Evolutionary conservation across 2,113 vertebrate genomes (phyloP).

Genomic region (Eidolon helvum): DNA sequence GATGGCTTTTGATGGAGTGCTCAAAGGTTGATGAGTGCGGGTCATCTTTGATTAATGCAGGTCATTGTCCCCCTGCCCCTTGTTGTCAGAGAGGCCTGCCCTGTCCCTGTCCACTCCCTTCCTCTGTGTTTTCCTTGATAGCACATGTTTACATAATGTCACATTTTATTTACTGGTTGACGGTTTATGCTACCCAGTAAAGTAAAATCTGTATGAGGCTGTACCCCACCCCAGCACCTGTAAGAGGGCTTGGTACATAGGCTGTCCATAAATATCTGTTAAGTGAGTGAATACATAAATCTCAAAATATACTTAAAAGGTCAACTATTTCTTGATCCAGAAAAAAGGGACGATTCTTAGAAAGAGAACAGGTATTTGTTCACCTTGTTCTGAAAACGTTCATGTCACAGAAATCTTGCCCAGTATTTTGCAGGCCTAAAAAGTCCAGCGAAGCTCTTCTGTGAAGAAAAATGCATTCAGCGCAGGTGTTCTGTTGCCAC

Average conservation of each 20-base stretch:
- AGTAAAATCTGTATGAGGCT: not conserved
- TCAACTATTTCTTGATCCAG: not conserved
- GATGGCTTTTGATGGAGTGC: not conserved
- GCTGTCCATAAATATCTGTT: too few relatives aligned
- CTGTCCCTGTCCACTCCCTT: not conserved
- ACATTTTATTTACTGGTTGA: not conserved
- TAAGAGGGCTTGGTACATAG: not conserved
- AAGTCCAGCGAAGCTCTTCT: not conserved
- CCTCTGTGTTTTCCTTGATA: not conserved
- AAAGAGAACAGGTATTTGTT: not conserved
- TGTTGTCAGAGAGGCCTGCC: not conserved
- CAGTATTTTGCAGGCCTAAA: not conserved
- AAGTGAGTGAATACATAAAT: fast-evolving
- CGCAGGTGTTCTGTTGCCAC: not conserved
- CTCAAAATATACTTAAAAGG: not conserved
- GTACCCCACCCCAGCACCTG: not conserved
- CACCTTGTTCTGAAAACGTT: not conserved
- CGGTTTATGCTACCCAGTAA: not conserved
- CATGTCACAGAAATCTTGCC: not conserved
- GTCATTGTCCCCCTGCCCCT: not conserved
- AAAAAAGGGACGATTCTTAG: not conserved
- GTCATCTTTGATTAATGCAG: not conserved
- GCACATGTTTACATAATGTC: not conserved
- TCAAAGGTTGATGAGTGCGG: not conserved
- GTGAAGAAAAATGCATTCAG: not conserved